A percentile compares a stretch with the other conserved stretches of the same genome.
phyloP scores from a whole-genome alignment of 2,113 vertebrate species.

The Lophura nycthemera region DNA sequence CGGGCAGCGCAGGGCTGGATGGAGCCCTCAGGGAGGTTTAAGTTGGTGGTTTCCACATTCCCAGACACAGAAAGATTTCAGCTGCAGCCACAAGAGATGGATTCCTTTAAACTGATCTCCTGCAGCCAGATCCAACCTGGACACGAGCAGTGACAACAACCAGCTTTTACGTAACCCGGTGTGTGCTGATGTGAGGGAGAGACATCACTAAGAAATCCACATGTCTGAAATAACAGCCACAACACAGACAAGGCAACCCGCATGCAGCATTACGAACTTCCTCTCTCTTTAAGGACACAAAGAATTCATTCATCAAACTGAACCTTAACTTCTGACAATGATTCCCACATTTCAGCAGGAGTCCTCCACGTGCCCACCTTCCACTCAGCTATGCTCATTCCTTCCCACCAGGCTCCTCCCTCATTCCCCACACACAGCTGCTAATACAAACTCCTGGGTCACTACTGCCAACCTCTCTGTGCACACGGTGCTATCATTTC shows the following conservation, averaged over 20 bases:
- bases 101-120: not conserved
- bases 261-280: rapidly evolving
- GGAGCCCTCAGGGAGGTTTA: not conserved
- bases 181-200: not conserved
- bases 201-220: not conserved
- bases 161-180: slow-evolving; percentile 18
- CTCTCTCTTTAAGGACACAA: not conserved
- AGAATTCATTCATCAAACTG: rapidly evolving
- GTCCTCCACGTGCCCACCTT: not conserved
- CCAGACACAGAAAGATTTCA: not conserved
- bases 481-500: not conserved
- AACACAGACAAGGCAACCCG: rapidly evolving
- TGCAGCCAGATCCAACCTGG: not conserved
- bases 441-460: not conserved
- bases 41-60: not conserved
- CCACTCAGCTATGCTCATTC: not conserved
- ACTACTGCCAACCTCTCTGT: not conserved
- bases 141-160: not conserved
- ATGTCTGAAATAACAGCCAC: not conserved
- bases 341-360: not conserved
- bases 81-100: too few relatives aligned
- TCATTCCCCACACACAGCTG: not conserved
- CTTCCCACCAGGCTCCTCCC: not conserved
- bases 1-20: not conserved
- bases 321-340: not conserved